Evolutionary conservation across 2,888 invertebrate genomes (phyloP), one percentile per base, ranked within the genome.

Genomic region (Nemapogon koenigi): DNA sequence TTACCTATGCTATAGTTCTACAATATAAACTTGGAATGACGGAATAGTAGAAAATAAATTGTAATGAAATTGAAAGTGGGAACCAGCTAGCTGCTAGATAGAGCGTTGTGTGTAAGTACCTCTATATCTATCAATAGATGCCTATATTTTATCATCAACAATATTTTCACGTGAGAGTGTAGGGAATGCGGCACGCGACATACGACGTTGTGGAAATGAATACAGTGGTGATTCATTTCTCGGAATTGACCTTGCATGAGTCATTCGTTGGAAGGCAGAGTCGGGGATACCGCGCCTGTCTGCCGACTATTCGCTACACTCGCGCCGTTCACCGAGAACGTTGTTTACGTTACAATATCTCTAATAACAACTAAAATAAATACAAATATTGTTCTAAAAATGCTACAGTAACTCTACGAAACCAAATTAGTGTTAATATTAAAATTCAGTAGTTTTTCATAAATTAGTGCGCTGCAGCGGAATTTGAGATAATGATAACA

Each of bases 171-270:
- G n/a, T n/a, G n/a, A 31, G 13, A 11, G 54, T 59, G 59, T 58
- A 59, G 58, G 60, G 69, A 69, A 69, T 66, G 70, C 63, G 70
- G 59, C n/a, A n/a, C n/a, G 64, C 59, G 60, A 71, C 71, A 54
- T 75, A 68, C 48, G 61, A 53, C 72, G 61, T 75, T 76, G 63
- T 73, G 53, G 72, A 72, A 68, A 66, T 70, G 70, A 70, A 65
- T 63, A 62, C n/a, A n/a, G 17, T 33, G 32, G 38, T 30, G 59
- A 59, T 59, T 68, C 73, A 75, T 79, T 79, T 79, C 76, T 80
- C 79, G 79, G 76, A 76, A 76, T 76, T 80, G 78, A 75, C 79
- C 79, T 79, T 79, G 79, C 79, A 78, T 80, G 79, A 80, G 79
- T 80, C 79, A 80, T 75, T 79, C 78, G 75, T 55, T 73, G 70